A percentile compares a stretch with the other conserved stretches of the same genome.
These are phyloP conservation scores for Potamilus streckersoni DNA, from an alignment of 1,140 invertebrate species.

Conservation along the genomic window DNA sequence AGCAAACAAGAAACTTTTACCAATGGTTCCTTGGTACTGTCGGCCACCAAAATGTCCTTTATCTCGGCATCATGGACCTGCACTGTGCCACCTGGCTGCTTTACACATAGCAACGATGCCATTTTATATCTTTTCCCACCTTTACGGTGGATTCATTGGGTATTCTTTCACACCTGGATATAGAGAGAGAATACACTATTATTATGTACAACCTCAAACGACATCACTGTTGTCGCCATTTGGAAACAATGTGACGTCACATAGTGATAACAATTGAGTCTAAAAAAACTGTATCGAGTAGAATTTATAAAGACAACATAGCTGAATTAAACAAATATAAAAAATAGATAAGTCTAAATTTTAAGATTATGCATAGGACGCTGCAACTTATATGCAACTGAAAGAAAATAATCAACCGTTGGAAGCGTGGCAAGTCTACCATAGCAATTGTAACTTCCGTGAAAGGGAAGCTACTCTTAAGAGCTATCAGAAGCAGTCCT, in stretches of 20 bases:
- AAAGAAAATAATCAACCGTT: no score
- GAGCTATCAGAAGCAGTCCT: not conserved
- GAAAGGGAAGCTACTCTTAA: slow-evolving; percentile 16
- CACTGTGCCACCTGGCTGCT: slow-evolving; percentile 48
- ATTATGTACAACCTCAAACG: not conserved
- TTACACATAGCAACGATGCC: slow-evolving; percentile 51
- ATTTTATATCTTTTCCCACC: slow-evolving; percentile 32
- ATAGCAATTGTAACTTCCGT: slow-evolving; percentile 11
- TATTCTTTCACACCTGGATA: not conserved
- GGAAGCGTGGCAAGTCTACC: no score
- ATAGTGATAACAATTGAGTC: slow-evolving; percentile 28
- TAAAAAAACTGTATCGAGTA: no score
- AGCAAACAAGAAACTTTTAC: no score
- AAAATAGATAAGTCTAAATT: no score
- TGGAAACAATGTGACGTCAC: slow-evolving; percentile 54
- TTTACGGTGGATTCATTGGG: not conserved
- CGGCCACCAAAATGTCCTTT: slow-evolving; percentile 14
- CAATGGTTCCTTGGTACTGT: not conserved
- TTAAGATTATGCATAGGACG: no score
- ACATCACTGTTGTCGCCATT: slow-evolving; percentile 35
- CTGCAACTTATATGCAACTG: no score
- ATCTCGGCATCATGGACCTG: slow-evolving; percentile 35
- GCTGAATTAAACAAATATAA: no score
- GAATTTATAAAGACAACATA: no score
- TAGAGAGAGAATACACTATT: slow-evolving; percentile 1